These are phyloP conservation scores for Halictus rubicundus DNA, from an alignment of 1,140 invertebrate genomes.

Conservation along the genomic window DNA sequence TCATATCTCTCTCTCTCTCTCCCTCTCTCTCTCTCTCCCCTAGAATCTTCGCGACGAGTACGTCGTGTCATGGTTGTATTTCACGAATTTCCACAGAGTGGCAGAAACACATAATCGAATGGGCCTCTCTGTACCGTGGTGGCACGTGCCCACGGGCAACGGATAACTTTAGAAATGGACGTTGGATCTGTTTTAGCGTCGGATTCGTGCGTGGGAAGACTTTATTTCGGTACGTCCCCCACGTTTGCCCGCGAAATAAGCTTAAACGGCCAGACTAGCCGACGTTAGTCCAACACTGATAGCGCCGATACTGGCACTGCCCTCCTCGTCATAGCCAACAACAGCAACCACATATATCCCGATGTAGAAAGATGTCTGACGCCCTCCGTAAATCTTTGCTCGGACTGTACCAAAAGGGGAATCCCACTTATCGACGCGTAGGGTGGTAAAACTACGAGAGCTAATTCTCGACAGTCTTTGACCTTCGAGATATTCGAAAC, in stretches of 20 bases:
- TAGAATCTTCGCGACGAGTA: constrained; percentile 6
- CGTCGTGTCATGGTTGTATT: constrained; percentile 40
- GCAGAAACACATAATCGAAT: constrained; percentile 30
- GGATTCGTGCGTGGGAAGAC: constrained; percentile 66
- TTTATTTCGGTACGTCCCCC: constrained; percentile 64
- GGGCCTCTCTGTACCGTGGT: constrained; percentile 33
- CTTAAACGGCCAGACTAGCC: constrained; percentile 60
- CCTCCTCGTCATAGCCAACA: constrained; percentile 20
- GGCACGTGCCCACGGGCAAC: constrained; percentile 57
- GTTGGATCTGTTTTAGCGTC: constrained; percentile 64
- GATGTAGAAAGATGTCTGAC: constrained; percentile 25
- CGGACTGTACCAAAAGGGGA: background rate
- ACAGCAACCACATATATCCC: background rate
- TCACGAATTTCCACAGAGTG: constrained; percentile 49
- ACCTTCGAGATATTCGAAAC: background rate
- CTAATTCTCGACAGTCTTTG: background rate
- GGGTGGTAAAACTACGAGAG: background rate
- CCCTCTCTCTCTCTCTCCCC: background rate
- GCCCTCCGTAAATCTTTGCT: constrained; percentile 7
- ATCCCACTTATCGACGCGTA: constrained; percentile 1
- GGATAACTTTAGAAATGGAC: constrained; percentile 68
- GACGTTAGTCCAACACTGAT: constrained; percentile 38
- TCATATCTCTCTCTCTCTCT: background rate
- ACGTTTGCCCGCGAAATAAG: constrained; percentile 61
- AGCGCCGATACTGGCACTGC: constrained; percentile 34